Base-by-base conservation (phyloP, 1,140 invertebrate species). In the Mylabris phalerata region DNA sequence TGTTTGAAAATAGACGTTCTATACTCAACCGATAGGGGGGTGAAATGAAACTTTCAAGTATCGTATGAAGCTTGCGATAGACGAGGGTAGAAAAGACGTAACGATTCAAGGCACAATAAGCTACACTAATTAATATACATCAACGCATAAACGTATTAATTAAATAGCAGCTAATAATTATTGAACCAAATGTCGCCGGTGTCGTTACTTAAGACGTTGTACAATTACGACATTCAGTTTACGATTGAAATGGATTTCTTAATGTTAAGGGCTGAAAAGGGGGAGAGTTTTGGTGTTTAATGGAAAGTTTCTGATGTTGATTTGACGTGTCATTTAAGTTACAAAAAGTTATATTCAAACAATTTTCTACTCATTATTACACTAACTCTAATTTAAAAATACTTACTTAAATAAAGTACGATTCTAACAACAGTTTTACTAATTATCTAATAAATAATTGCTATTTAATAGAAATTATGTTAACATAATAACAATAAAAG, bases 81-180 rank as follows among this genome's bases (percentile, higher is more conserved):
- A 24, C 27, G 13, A 44, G 39, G 25, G 38, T 26, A 27, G 43
- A 49, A 45, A 32, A 32, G 32, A 32, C 32, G 4, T 32, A 32
- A 32, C 32, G 32, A 32, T 32, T 32, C 32, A 32, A 32, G 32
- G 55, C 59, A 63, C 65, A 68, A 71, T 71, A 71, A 71, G 68
- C 68, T 71, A 67, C 62, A 61, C 64, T 70, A 71, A 71, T 71
- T 71, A 71, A 71, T 71, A 68, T 69, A 71, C 68, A 71, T 71
- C 70, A 71, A 71, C 67, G 64, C 68, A 67, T 70, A 67, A 69
- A 71, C 64, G 70, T 64, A 71, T 71, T 71, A 70, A 71, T 71
- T 70, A 71, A 71, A 70, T 66, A 58, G 60, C 61, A 65, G 55
- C 63, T 67, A 66, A 70, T 71, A 71, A 71, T 69, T 59, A 71